These are phyloP conservation scores for Alcis repandata DNA, from an alignment of 2,888 invertebrate species.

Conservation along the genomic window DNA sequence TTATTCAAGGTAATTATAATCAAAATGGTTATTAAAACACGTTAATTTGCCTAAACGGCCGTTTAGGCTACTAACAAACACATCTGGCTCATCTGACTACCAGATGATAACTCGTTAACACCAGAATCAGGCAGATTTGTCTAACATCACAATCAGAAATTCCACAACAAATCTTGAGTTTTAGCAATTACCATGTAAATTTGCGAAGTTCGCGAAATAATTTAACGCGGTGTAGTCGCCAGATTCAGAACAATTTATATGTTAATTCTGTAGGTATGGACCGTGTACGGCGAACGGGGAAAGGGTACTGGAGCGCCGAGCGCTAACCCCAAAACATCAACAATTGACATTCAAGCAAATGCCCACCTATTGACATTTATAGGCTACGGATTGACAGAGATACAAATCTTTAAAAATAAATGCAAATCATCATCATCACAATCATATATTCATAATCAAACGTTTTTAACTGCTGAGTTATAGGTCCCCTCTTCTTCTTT, in stretches of 20 bases:
- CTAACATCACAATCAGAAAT: constrained; percentile 80
- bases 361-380: too few species aligned
- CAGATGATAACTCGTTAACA: constrained; percentile 74
- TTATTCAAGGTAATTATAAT: constrained; percentile 19
- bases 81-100: constrained; percentile 66
- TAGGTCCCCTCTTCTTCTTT: too few species aligned
- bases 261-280: constrained; percentile 82
- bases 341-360: constrained; percentile 7
- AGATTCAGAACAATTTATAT: constrained; percentile 86
- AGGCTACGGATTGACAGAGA: too few species aligned
- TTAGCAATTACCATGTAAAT: constrained; percentile 86
- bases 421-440: too few species aligned
- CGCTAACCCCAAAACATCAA: not conserved
- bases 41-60: constrained; percentile 44
- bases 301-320: constrained; percentile 44
- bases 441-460: too few species aligned
- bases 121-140: constrained; percentile 64
- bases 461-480: too few species aligned
- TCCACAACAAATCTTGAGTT: constrained; percentile 85
- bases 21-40: constrained; percentile 35
- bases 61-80: constrained; percentile 48
- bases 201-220: constrained; percentile 85
- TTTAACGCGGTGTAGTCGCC: constrained; percentile 82
- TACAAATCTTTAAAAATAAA: too few species aligned
- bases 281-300: constrained; percentile 50